Percentiles rank a stretch among this genome's conserved stretches.
Evolutionary conservation across 2,797 vertebrate genomes (phyloP).

Genomic region (Pantherophis alleghaniensis): DNA sequence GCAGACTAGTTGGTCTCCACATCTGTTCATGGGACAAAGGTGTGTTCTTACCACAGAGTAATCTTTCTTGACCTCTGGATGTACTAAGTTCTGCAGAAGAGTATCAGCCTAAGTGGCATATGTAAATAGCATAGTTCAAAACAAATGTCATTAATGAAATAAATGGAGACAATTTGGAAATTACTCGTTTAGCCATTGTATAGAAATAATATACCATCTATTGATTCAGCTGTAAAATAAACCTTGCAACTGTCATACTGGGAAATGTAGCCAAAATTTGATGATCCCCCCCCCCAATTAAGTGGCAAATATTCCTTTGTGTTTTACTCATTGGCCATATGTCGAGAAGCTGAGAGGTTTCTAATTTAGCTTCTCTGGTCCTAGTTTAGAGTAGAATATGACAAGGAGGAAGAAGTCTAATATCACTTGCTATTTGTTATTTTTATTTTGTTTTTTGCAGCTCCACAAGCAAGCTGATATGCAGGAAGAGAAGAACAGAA

Average conservation of each 20-base stretch:
- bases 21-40: background rate
- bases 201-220: conserved; percentile 62
- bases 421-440: background rate
- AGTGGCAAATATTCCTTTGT: conserved; percentile 12
- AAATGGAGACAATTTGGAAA: background rate
- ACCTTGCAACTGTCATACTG: background rate
- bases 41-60: background rate
- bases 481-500: conserved; percentile 97
- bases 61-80: background rate
- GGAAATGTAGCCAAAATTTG: conserved; percentile 14
- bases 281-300: rapidly evolving
- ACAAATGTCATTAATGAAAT: background rate
- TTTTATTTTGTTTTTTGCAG: conserved; percentile 64
- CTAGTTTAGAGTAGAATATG: background rate
- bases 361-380: background rate
- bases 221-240: conserved; percentile 34
- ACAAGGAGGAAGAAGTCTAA: background rate
- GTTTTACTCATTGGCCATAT: background rate
- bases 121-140: background rate
- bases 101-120: background rate
- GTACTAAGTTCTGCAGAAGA: background rate
- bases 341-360: background rate
- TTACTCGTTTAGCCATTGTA: rapidly evolving
- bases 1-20: background rate
- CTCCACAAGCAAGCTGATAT: conserved; percentile 98